Evolutionary conservation across 1,140 invertebrate genomes (phyloP), one percentile per base, ranked within the genome.

Genomic region (Colletes gigas): DNA sequence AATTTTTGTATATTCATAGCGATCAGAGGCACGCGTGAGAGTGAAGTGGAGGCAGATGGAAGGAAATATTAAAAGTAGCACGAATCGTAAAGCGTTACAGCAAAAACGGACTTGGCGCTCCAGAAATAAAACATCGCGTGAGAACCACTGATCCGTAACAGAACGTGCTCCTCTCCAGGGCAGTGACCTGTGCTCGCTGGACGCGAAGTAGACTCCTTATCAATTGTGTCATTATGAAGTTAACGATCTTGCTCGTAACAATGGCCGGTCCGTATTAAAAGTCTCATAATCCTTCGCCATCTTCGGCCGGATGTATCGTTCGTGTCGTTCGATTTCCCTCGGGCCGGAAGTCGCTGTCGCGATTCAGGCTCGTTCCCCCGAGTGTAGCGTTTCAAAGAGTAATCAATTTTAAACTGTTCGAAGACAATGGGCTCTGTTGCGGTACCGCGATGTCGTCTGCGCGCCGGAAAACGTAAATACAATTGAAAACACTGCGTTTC

Each of bases 201-300:
- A 87, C 81, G 62, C 73, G 68, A 74, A 71, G 39, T 73, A 63
- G 78, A 68, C 86, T 86, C 65, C 79, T 88, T 88, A 86, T 88
- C 87, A 88, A 88, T 88, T 88, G 84, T 82, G 84, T 86, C 86
- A 88, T 88, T 88, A 88, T 76, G 74, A 88, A 88, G 87, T 88
- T 88, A 88, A 88, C 84, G 87, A 88, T 88, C 86, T 88, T 78
- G 86, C 81, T 83, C 71, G 75, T 81, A 85, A 86, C 84, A 85
- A 83, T 78, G 71, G 71, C 30, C 70, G 59, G 60, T 52, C 75
- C 60, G 80, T 85, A 85, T 86, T 85, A 80, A 85, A 78, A 72
- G 84, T 59, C 84, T 86, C 80, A 83, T 86, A 86, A 85, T 86
- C 84, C 78, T 72, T 72, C 75, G 57, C 55, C 39, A 74, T 79